Conservation (phyloP, 2,888 invertebrate species). For the Rhagonycha lutea region DNA sequence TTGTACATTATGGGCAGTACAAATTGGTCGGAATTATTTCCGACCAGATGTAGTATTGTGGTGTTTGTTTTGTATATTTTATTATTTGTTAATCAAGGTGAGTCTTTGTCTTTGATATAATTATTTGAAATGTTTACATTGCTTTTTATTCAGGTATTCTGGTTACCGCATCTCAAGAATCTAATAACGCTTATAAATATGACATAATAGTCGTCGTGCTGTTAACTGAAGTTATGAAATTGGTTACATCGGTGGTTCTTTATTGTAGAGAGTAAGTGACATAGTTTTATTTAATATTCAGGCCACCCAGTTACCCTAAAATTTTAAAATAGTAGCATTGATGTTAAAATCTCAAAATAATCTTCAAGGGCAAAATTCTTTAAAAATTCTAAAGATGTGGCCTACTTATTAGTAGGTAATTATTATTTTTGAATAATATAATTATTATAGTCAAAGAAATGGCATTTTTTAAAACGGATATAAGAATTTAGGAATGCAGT, state of each 20-base stretch:
- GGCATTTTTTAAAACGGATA: too few relatives aligned
- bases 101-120: neutral
- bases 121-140: constrained; percentile 1
- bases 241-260: constrained; percentile 71
- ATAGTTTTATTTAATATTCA: neutral
- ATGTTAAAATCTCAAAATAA: neutral
- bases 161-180: constrained; percentile 86
- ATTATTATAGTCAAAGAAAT: too few relatives aligned
- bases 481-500: too few relatives aligned
- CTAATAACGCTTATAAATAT: constrained; percentile 81
- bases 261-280: constrained; percentile 71
- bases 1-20: neutral
- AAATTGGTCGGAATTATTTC: constrained; percentile 67
- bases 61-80: constrained; percentile 86
- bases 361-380: too few relatives aligned
- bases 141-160: constrained; percentile 75
- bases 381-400: too few relatives aligned
- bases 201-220: constrained; percentile 88
- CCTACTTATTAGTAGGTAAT: too few relatives aligned
- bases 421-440: too few relatives aligned
- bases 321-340: neutral
- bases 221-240: constrained; percentile 84
- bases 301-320: neutral
- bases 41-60: constrained; percentile 77
- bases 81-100: constrained; percentile 91